Conservation (phyloP, 1,140 invertebrate species). For the Sycophila sp. region DNA sequence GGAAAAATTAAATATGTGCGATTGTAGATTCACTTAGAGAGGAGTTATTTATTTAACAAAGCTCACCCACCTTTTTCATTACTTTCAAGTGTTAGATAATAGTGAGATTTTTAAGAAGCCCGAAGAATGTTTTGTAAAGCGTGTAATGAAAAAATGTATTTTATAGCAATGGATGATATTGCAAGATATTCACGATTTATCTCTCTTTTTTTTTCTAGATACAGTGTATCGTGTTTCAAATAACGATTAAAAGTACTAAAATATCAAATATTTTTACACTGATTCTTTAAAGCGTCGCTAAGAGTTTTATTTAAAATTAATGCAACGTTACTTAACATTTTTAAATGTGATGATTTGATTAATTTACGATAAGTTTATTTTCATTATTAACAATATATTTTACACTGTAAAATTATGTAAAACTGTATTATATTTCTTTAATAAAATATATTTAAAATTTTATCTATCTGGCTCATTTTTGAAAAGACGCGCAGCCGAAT, state of each 20-base stretch:
- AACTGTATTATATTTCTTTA: conserved; percentile 53
- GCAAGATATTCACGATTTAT: neutral
- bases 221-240: neutral
- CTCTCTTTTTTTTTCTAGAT: neutral
- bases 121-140: neutral
- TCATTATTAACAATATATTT: conserved; percentile 45
- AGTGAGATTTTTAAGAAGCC: too few species aligned
- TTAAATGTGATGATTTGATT: conserved; percentile 35
- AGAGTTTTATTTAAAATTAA: neutral
- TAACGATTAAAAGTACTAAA: neutral
- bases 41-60: neutral
- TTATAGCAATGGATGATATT: neutral
- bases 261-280: conserved; percentile 14
- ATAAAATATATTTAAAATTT: too few species aligned
- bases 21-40: too few species aligned
- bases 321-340: conserved; percentile 8
- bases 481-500: too few species aligned
- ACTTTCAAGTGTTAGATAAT: neutral
- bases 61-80: neutral
- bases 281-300: neutral
- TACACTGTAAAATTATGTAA: conserved; percentile 45
- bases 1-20: too few species aligned
- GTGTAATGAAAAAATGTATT: conserved; percentile 1
- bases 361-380: conserved; percentile 27
- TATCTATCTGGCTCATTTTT: too few species aligned